phyloP scores from a whole-genome alignment of 2,888 invertebrate species.

The Trissonchulus latispiculum region DNA sequence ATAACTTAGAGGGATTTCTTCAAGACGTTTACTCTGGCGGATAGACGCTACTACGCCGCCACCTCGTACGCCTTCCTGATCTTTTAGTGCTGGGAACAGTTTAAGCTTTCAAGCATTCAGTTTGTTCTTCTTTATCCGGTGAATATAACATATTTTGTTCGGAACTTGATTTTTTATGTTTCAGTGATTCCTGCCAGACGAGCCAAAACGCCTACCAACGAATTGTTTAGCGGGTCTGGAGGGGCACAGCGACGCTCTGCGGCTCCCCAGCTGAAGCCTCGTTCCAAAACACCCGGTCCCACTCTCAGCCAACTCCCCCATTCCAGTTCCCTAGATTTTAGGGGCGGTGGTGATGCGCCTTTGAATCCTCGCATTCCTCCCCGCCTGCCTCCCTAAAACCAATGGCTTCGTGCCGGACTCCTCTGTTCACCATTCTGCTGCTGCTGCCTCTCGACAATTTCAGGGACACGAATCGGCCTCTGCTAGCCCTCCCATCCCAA shows the following conservation, averaged over 20 bases:
- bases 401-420: constrained; percentile 19
- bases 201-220: constrained; percentile 87
- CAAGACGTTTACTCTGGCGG: no score
- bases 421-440: constrained; percentile 9
- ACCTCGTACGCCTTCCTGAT: no score
- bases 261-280: constrained; percentile 19
- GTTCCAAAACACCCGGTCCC: constrained; percentile 27
- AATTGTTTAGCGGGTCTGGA: constrained; percentile 43
- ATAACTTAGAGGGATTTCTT: no score
- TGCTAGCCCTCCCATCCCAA: not conserved
- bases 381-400: constrained; percentile 6
- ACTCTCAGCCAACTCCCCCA: not conserved
- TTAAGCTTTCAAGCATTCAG: no score
- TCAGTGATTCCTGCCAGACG: no score
- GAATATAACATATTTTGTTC: no score
- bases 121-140: no score
- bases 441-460: constrained; percentile 6
- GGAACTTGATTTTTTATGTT: no score
- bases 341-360: not conserved
- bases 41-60: no score
- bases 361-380: not conserved
- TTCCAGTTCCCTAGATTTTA: not conserved
- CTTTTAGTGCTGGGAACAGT: no score
- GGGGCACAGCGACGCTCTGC: not conserved
- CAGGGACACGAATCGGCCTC: not conserved